Conservation (phyloP, 2,797 vertebrate species). For the Crax fasciolata region DNA sequence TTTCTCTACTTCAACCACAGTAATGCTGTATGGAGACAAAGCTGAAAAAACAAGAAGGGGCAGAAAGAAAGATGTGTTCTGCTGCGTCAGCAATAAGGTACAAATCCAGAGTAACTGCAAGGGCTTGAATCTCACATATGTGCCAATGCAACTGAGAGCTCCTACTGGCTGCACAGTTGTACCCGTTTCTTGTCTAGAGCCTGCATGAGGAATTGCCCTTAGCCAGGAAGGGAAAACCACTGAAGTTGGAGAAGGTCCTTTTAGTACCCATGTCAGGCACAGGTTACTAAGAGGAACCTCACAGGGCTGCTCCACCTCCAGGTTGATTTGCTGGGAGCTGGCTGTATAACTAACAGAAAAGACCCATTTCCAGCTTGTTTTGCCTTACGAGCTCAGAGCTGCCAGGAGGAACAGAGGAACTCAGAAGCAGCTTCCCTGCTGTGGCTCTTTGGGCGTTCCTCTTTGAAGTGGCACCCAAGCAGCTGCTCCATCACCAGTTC, state of each 20-base stretch:
- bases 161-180: neutral
- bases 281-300: neutral
- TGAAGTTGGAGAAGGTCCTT: neutral
- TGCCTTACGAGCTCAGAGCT: neutral
- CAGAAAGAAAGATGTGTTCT: neutral
- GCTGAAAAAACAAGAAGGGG: neutral
- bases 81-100: neutral
- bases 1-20: neutral
- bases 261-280: neutral
- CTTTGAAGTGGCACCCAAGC: slow-evolving; percentile 59
- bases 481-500: slow-evolving; percentile 24
- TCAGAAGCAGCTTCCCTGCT: slow-evolving; percentile 52
- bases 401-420: slow-evolving; percentile 33
- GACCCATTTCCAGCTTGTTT: slow-evolving; percentile 16
- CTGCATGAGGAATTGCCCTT: neutral
- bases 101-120: neutral
- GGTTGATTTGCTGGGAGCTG: slow-evolving; percentile 4
- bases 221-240: neutral
- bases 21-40: neutral
- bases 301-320: neutral
- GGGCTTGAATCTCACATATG: neutral
- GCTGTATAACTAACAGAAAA: slow-evolving; percentile 25
- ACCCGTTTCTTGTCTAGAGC: neutral
- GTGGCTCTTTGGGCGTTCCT: slow-evolving; percentile 14
- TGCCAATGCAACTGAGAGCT: neutral